Evolutionary conservation across 92 coral and sea anemone species (phyloP), one percentile per base, ranked within the genome.

Genomic region (Phymanthus crucifer): DNA sequence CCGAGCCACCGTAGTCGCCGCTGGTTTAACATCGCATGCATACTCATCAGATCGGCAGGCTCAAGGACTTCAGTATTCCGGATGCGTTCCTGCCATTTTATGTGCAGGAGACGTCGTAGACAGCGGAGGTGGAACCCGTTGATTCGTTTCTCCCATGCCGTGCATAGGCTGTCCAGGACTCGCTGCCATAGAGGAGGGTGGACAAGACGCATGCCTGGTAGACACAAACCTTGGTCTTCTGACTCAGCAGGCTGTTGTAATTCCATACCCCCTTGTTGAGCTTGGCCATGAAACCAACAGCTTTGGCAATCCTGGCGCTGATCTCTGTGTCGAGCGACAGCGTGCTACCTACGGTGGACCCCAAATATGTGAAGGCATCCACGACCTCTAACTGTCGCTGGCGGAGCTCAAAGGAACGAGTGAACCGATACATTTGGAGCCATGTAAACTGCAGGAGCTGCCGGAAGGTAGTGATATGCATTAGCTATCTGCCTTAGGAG

Each of bases 1-100:
- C 92, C 86, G 18, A 85, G 86, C 77, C 81, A 88, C 46, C 82
- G 84, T 70, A 87, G 83, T n/a, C 83, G 81, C 23, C 80, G 74
- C 85, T 81, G 84, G 23, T 58, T 34, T n/a, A 85, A 89, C 74
- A 89, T 23, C 47, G 48, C 17, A 40, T 76, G 47, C 66, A 81
- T 86, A 74, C 87, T 82, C 66, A n/a, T n/a, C n/a, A n/a, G n/a
- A n/a, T n/a, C n/a, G n/a, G n/a, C n/a, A n/a, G n/a, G n/a, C n/a
- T n/a, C n/a, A n/a, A n/a, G n/a, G n/a, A n/a, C n/a, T n/a, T n/a
- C n/a, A n/a, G n/a, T n/a, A n/a, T n/a, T n/a, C n/a, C n/a, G n/a
- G n/a, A n/a, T n/a, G n/a, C n/a, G n/a, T n/a, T n/a, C n/a, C n/a
- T n/a, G n/a, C 88, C 82, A 68, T 5, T 18, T 79, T 65, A 87